These are phyloP conservation scores for Nephrotoma flavescens DNA, from an alignment of 2,888 invertebrate genomes.

Conservation along the genomic window DNA sequence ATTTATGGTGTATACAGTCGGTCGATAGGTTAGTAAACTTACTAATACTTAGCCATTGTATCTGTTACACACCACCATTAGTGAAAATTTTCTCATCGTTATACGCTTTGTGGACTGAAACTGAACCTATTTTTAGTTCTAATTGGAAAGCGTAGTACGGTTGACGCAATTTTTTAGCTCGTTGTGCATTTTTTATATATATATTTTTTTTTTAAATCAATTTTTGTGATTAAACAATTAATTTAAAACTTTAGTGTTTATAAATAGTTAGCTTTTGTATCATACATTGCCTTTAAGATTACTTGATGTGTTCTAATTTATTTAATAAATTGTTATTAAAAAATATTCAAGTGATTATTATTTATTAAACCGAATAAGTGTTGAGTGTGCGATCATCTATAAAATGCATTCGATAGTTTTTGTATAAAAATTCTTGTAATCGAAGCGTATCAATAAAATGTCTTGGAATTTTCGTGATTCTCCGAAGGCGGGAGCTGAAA, in stretches of 20 bases:
- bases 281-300: background rate
- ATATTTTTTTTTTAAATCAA: background rate
- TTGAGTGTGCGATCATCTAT: background rate
- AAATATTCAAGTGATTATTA: background rate
- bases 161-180: background rate
- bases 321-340: background rate
- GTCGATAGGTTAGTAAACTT: background rate
- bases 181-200: background rate
- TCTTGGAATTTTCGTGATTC: slow-evolving; percentile 30
- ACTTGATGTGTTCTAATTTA: background rate
- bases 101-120: background rate
- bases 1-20: background rate
- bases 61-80: background rate
- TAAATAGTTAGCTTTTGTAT: background rate
- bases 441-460: slow-evolving; percentile 16
- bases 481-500: slow-evolving; percentile 36
- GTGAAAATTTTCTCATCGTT: background rate
- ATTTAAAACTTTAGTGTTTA: background rate
- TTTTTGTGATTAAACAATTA: background rate
- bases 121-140: background rate
- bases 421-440: background rate
- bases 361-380: background rate
- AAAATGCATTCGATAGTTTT: background rate
- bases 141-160: background rate
- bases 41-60: background rate